Evolutionary conservation across 2,797 vertebrate species (phyloP), one percentile per base, ranked within the genome.

Genomic region (Poeciliopsis paucimaculata): DNA sequence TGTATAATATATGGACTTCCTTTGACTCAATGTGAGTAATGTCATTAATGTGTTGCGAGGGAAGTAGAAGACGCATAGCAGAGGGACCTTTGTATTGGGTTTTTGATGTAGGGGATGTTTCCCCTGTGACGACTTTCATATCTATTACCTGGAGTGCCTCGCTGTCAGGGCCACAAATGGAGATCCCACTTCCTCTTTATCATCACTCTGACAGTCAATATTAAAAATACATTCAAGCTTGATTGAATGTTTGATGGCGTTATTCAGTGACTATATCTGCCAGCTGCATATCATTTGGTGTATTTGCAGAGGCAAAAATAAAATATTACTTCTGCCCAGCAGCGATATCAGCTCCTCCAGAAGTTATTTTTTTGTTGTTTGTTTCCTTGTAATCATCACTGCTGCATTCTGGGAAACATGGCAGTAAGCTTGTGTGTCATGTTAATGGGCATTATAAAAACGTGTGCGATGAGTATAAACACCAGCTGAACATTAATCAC

Each of bases 211-310:
- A 93, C 89, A 82, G 90, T 85, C 88, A 87, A 89, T 91, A 94
- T 95, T 93, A 93, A 92, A 94, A 93, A 94, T 89, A 90, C 90
- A 94, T 94, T 92, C 85, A 89, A 85, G 87, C 79, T 46, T 90
- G 90, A 90, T 87, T 93, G 90, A 92, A 90, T 91, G 91, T 90
- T 91, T 92, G 90, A 95, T 91, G 88, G 79, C 81, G 85, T 92
- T 91, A 83, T 91, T 90, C 84, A 86, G 55, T 43, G 91, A 92
- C 78, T 86, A 82, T 76, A 87, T 88, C 87, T 86, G 81, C 31
- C 3, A 34, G 83, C 87, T 60, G 81, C 80, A 78, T 80, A 88
- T 88, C 84, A 84, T 85, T 84, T 62, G 43, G 31, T 78, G 73
- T 49, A 62, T 83, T 88, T 87, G 73, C 43, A 75, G 47, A 81